Evolutionary conservation across 2,113 vertebrate species (phyloP).

Genomic region (Megalops atlanticus): DNA sequence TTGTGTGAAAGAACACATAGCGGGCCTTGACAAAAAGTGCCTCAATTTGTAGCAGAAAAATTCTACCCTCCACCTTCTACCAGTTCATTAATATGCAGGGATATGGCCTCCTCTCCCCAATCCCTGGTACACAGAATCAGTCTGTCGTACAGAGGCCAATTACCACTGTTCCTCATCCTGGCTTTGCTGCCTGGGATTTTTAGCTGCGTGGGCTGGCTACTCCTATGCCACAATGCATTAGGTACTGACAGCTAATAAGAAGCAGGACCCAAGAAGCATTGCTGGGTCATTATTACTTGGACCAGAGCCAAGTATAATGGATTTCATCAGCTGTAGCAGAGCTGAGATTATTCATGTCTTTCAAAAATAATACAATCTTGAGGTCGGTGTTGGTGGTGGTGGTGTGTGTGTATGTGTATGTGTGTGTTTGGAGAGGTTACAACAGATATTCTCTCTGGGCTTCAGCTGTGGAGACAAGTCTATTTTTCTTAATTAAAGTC

Average conservation of each 20-base stretch:
- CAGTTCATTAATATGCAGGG: not conserved
- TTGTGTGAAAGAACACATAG: not conserved
- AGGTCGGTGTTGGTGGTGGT: no score
- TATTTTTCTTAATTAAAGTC: conserved; percentile 35
- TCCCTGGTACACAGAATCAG: not conserved
- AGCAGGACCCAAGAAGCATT: conserved; percentile 57
- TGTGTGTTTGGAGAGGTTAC: not conserved
- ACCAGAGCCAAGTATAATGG: conserved; percentile 56
- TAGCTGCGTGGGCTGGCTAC: not conserved
- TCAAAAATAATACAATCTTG: no score
- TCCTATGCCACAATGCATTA: conserved; percentile 33
- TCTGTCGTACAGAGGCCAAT: not conserved
- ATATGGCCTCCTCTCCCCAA: not conserved
- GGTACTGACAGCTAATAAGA: conserved; percentile 59
- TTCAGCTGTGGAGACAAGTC: conserved; percentile 42
- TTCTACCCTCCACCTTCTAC: not conserved
- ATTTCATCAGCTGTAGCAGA: conserved; percentile 48
- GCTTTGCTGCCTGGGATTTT: not conserved
- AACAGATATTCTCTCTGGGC: not conserved
- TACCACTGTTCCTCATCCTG: not conserved
- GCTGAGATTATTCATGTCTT: conserved; percentile 55
- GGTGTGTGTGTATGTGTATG: no score
- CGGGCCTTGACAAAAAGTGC: not conserved
- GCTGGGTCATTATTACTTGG: conserved; percentile 60
- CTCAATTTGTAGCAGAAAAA: not conserved